Conservation (phyloP, 1,140 invertebrate species). For the Caenorhabditis elegans region DNA sequence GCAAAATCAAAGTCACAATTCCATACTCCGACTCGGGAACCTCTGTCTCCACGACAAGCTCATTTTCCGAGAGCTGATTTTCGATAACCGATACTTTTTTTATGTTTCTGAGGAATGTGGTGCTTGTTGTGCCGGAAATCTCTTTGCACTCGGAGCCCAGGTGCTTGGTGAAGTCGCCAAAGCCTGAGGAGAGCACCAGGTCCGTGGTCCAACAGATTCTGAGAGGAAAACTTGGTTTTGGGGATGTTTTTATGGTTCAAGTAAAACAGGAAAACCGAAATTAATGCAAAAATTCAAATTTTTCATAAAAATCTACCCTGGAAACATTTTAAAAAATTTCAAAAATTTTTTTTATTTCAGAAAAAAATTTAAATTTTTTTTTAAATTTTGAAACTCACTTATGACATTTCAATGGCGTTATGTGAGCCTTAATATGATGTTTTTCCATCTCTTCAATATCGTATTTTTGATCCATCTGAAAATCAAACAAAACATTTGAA, state of each 20-base stretch:
- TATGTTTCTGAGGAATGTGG: conserved; percentile 25
- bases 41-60: conserved; percentile 29
- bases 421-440: conserved; percentile 40
- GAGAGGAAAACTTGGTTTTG: neutral
- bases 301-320: too few species aligned
- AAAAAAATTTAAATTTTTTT: conserved; percentile 11
- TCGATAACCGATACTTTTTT: conserved; percentile 22
- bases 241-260: too few species aligned
- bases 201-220: conserved; percentile 37
- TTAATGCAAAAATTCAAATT: too few species aligned
- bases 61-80: neutral
- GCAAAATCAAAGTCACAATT: conserved; percentile 26
- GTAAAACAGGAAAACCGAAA: too few species aligned
- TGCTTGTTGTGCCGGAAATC: conserved; percentile 14
- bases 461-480: conserved; percentile 45
- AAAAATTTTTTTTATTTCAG: too few species aligned
- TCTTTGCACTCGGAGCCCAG: conserved; percentile 21
- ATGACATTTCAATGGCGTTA: conserved; percentile 40
- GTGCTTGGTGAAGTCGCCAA: neutral
- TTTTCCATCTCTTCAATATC: conserved; percentile 37
- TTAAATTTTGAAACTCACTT: conserved; percentile 4
- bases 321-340: too few species aligned
- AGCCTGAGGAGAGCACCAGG: neutral
- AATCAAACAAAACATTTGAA: too few species aligned
- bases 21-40: neutral